Percentiles rank a stretch among this genome's conserved stretches.
Conservation (phyloP, 2,797 vertebrate species). For the Monodelphis domestica region DNA sequence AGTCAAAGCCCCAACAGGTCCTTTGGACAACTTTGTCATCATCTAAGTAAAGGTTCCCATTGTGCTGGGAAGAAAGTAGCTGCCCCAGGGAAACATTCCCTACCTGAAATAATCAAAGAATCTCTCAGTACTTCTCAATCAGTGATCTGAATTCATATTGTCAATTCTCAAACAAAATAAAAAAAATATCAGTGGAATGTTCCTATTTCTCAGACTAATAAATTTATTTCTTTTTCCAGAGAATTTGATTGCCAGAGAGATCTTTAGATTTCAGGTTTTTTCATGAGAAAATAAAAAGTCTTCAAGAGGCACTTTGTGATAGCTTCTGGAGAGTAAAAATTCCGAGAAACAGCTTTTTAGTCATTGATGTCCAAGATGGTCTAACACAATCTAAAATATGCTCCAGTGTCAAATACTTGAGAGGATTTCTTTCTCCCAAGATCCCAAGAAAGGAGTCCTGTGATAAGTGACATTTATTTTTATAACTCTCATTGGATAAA, state of each 20-base stretch:
- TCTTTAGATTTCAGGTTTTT: not conserved
- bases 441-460: constrained; percentile 48
- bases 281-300: constrained; percentile 38
- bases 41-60: not conserved
- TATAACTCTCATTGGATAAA: constrained; percentile 38
- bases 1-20: not conserved
- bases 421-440: constrained; percentile 50
- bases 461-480: constrained; percentile 63
- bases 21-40: not conserved
- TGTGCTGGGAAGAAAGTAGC: not conserved
- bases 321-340: not conserved
- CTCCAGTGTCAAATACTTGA: constrained; percentile 54
- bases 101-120: not conserved
- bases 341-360: constrained; percentile 29
- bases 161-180: not conserved
- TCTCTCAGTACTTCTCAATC: not conserved
- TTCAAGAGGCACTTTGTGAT: constrained; percentile 28
- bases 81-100: not conserved
- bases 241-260: not conserved
- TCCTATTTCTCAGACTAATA: too few species aligned
- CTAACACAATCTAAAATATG: constrained; percentile 57
- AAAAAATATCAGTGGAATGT: too few species aligned
- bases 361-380: constrained; percentile 55
- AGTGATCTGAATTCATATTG: not conserved
- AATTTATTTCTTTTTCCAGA: not conserved